These are phyloP conservation scores for Chymomyza procnemis DNA, from an alignment of 2,888 invertebrate genomes.

Conservation along the genomic window DNA sequence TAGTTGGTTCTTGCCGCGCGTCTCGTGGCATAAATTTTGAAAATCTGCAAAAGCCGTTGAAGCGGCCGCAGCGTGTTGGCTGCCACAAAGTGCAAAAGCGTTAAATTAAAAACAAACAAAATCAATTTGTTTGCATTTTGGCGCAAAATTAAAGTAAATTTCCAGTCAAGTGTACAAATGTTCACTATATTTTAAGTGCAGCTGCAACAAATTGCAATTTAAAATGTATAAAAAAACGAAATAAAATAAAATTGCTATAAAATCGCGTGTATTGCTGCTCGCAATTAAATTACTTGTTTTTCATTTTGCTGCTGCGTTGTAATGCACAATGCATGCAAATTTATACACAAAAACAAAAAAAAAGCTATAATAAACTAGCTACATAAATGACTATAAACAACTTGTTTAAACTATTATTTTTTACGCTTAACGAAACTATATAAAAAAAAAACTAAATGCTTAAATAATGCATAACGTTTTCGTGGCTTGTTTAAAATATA, in stretches of 20 bases:
- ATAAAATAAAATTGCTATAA: not conserved
- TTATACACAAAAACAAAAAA: too few species aligned
- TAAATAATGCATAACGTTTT: not conserved
- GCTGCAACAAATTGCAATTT: not conserved
- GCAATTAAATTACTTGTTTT: conserved; percentile 55
- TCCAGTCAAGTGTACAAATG: conserved; percentile 19
- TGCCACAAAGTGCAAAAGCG: conserved; percentile 35
- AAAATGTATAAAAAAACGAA: not conserved
- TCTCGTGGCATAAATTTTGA: not conserved
- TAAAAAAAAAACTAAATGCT: not conserved
- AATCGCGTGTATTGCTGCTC: conserved; percentile 7
- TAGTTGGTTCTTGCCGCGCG: too few species aligned
- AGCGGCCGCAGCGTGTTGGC: not conserved
- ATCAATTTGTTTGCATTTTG: conserved; percentile 48
- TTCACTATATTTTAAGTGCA: conserved; percentile 6
- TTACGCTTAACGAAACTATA: not conserved
- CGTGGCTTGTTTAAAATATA: not conserved
- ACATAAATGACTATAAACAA: conserved; percentile 4
- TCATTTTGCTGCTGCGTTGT: conserved; percentile 33
- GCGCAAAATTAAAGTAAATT: conserved; percentile 35
- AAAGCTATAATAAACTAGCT: conserved; percentile 22
- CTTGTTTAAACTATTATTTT: too few species aligned
- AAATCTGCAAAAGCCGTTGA: conserved; percentile 25
- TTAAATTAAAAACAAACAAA: conserved; percentile 64
- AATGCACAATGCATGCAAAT: conserved; percentile 45